Base-by-base conservation (phyloP, 2,888 invertebrate species). In the Strigamia crassipes region DNA sequence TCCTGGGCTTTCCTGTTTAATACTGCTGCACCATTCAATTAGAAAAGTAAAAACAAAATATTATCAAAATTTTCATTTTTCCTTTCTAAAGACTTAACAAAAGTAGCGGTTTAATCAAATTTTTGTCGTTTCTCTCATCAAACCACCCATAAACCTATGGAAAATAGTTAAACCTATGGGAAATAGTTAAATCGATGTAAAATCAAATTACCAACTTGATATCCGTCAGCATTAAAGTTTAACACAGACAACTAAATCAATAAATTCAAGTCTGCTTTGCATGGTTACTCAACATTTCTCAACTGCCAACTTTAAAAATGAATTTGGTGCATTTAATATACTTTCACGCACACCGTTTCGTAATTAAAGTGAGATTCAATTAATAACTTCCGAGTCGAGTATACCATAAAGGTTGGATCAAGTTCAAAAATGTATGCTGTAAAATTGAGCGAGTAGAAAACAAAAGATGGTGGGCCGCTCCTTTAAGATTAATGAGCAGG, bases 401-500 rank as follows among this genome's bases (percentile, higher is more conserved):
- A 51, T 51, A 51, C 13, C n/a, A n/a, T 1, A n/a, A 51, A 51
- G 51, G 51, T 56, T 56, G 56, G 56, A 56, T 56, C 56, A 56
- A 18, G 21, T 56, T 56, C 73, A 31, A 73, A 73, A 73, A 73
- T 73, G 12, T 13, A 31, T 27, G 73, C 31, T 56, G 27, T 31
- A 73, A 27, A 73, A 56, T 56, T 56, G 18, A 56, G n/a, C 15
- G 56, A 18, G 18, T 56, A 3, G 18, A 1, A 56, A 73, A 73
- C 73, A 73, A 73, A 73, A 73, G 73, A 73, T 56, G 56, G 56
- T 31, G 27, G 51, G 73, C 73, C 73, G 27, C 73, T 73, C 73
- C 73, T 73, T 73, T 15, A 27, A 73, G 73, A 73, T 73, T 73
- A 73, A 73, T 73, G 73, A 73, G 73, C 73, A 31, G 73, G 73